phyloP scores from a whole-genome alignment of 2,888 invertebrate genomes.

The Phaonia tiefii region DNA sequence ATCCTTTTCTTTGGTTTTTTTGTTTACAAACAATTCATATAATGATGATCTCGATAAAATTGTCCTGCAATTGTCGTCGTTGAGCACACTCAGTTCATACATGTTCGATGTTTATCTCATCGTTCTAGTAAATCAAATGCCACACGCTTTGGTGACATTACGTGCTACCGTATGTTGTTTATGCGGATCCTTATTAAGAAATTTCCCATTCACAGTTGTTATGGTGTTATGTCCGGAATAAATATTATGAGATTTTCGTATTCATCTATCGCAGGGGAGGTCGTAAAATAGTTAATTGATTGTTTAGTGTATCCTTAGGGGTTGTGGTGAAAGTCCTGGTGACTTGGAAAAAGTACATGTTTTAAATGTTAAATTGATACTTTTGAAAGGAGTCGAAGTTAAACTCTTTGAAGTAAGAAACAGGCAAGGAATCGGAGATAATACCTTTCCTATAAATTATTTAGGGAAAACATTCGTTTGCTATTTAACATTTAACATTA shows the following conservation, averaged over 20 bases:
- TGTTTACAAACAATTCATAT: conserved; percentile 13
- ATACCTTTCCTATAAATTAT: too few relatives aligned
- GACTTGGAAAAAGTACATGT: background rate
- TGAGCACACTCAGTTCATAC: too few relatives aligned
- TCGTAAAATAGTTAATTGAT: conserved; percentile 60
- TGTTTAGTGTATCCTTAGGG: conserved; percentile 22
- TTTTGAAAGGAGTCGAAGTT: too few relatives aligned
- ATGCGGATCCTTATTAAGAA: background rate
- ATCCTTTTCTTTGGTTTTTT: background rate
- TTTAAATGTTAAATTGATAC: background rate
- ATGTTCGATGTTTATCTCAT: conserved; percentile 35
- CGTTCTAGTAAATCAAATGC: conserved; percentile 53
- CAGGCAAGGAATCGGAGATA: too few relatives aligned
- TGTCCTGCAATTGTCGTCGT: conserved; percentile 1
- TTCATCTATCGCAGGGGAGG: conserved; percentile 42
- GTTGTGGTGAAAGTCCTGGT: conserved; percentile 1
- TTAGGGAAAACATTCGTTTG: too few relatives aligned
- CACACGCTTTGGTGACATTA: conserved; percentile 32
- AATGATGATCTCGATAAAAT: conserved; percentile 13
- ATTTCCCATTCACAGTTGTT: too few relatives aligned
- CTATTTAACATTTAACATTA: too few relatives aligned
- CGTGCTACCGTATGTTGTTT: conserved; percentile 40
- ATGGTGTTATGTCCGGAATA: conserved; percentile 57
- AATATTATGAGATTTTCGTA: conserved; percentile 49
- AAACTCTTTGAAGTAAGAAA: too few relatives aligned